Conservation (phyloP, 53 echinoderm and acorn worm species). For the Zoroaster sp. region DNA sequence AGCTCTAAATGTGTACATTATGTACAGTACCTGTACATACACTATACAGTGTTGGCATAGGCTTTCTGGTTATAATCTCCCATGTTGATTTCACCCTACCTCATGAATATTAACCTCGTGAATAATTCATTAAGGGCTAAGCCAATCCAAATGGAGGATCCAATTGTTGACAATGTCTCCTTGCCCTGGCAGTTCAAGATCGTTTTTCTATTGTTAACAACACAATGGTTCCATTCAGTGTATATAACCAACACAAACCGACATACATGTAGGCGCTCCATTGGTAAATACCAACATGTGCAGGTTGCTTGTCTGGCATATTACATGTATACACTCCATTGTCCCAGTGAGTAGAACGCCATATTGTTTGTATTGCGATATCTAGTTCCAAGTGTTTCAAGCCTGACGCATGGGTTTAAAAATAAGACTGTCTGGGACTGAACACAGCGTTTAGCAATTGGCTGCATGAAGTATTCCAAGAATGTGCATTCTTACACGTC, state of each 20-base stretch:
- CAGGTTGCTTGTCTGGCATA: neutral
- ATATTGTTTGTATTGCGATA: slow-evolving; percentile 13
- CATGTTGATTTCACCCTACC: neutral
- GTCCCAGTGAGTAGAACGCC: neutral
- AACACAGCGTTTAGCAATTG: neutral
- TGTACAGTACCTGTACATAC: neutral
- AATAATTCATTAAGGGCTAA: neutral
- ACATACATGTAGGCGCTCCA: neutral
- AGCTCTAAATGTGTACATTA: neutral
- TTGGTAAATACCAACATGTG: neutral
- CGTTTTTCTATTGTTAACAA: neutral
- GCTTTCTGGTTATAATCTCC: neutral
- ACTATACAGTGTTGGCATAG: neutral
- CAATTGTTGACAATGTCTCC: neutral
- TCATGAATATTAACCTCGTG: neutral
- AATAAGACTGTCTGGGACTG: neutral
- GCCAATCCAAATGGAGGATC: neutral
- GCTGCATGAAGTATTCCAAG: neutral
- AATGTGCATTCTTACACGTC: slow-evolving; percentile 12
- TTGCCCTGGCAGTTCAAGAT: neutral
- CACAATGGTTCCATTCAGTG: neutral
- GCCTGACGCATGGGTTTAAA: neutral
- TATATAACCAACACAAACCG: neutral
- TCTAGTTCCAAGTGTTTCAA: neutral
- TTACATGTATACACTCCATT: neutral